Conservation (phyloP, 1,140 invertebrate species). For the Melitaea cinxia region DNA sequence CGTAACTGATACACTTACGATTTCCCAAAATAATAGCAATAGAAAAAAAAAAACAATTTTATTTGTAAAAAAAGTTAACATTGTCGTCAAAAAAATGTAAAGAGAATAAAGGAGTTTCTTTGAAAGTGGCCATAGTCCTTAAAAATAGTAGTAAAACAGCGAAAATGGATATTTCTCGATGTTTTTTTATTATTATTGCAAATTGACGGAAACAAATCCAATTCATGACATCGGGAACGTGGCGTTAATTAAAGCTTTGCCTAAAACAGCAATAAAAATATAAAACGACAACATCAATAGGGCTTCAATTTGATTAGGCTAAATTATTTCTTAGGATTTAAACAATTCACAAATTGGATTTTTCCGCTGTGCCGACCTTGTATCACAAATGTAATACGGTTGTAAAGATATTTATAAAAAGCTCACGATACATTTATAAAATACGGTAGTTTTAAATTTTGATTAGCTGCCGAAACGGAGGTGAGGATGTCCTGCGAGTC, state of each 20-base stretch:
- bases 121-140: constrained; percentile 51
- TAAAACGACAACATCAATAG: constrained; percentile 45
- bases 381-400: constrained; percentile 72
- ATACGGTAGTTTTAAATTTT: constrained; percentile 47
- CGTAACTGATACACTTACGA: constrained; percentile 8
- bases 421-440: constrained; percentile 61
- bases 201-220: constrained; percentile 55
- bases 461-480: constrained; percentile 60
- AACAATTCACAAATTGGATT: constrained; percentile 66
- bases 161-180: constrained; percentile 53
- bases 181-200: constrained; percentile 49
- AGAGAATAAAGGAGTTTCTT: constrained; percentile 2
- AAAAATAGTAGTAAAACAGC: constrained; percentile 35
- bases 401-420: constrained; percentile 73
- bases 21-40: background rate
- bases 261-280: constrained; percentile 65
- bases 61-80: background rate
- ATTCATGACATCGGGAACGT: constrained; percentile 57
- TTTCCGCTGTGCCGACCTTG: constrained; percentile 41
- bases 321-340: constrained; percentile 44
- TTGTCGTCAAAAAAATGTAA: constrained; percentile 5
- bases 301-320: constrained; percentile 37
- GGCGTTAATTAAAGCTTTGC: constrained; percentile 35
- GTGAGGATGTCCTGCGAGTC: constrained; percentile 38
- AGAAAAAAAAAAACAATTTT: background rate